Conservation (phyloP, 2,113 vertebrate genomes). For the Greenwoodochromis staneri region DNA sequence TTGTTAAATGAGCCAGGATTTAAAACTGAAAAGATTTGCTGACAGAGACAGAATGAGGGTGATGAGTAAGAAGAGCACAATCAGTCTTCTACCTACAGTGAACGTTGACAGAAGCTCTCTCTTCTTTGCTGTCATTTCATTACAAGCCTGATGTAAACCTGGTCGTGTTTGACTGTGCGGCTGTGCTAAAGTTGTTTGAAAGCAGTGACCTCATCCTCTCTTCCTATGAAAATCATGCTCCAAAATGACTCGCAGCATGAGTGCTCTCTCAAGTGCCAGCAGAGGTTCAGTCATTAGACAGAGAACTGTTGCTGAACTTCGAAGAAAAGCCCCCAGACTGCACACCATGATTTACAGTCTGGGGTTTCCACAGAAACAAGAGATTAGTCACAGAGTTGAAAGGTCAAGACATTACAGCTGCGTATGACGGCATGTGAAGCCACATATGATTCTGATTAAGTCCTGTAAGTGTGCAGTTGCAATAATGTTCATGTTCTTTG, state of each 20-base stretch:
- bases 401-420: conserved; percentile 72
- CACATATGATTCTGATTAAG: conserved; percentile 65
- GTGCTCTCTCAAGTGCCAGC: background rate
- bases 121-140: conserved; percentile 9
- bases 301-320: conserved; percentile 50
- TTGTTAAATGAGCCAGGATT: background rate
- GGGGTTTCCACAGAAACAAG: conserved; percentile 57
- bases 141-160: conserved; percentile 23
- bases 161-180: background rate
- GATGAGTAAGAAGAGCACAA: conserved; percentile 20
- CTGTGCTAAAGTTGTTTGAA: conserved; percentile 17
- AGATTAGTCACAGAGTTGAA: conserved; percentile 73
- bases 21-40: background rate
- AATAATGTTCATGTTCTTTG: conserved; percentile 30
- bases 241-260: conserved; percentile 49
- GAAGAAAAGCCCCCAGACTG: conserved; percentile 43
- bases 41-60: conserved; percentile 11
- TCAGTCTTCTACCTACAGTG: background rate
- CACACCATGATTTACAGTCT: conserved; percentile 64
- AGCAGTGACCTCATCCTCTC: conserved; percentile 54
- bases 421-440: conserved; percentile 59
- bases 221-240: conserved; percentile 41
- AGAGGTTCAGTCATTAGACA: conserved; percentile 17
- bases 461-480: background rate
- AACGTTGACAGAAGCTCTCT: conserved; percentile 36